phyloP scores from a whole-genome alignment of 1,140 invertebrate genomes.

The Zaprionus davidi region DNA sequence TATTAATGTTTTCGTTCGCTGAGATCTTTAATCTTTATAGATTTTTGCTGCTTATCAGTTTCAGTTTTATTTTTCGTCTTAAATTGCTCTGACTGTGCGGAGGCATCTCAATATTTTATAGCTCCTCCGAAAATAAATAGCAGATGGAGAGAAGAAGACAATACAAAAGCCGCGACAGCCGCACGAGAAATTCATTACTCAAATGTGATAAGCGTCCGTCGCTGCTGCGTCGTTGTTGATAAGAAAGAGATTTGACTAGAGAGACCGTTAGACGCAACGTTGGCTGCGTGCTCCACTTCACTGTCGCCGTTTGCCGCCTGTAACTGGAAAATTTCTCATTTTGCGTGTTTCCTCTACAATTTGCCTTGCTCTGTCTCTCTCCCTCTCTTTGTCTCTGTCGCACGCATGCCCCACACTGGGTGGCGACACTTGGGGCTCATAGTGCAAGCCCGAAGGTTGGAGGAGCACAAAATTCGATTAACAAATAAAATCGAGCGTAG shows the following conservation, averaged over 20 bases:
- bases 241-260: slow-evolving; percentile 41
- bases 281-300: slow-evolving; percentile 63
- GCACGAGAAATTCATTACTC: slow-evolving; percentile 50
- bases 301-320: slow-evolving; percentile 48
- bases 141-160: neutral
- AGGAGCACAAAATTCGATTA: slow-evolving; percentile 70
- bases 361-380: slow-evolving; percentile 32
- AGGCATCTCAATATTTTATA: slow-evolving; percentile 53
- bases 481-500: slow-evolving; percentile 73
- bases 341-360: slow-evolving; percentile 44
- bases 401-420: slow-evolving; percentile 29
- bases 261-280: slow-evolving; percentile 40
- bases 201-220: slow-evolving; percentile 39
- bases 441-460: slow-evolving; percentile 48
- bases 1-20: slow-evolving; percentile 24
- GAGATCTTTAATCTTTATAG: slow-evolving; percentile 49
- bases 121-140: slow-evolving; percentile 43
- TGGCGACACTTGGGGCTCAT: slow-evolving; percentile 19
- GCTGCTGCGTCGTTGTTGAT: slow-evolving; percentile 36
- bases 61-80: slow-evolving; percentile 4
- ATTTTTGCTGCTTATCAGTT: slow-evolving; percentile 37
- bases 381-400: slow-evolving; percentile 46
- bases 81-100: slow-evolving; percentile 24
- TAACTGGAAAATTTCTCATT: slow-evolving; percentile 66
- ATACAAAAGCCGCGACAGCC: slow-evolving; percentile 21